These are phyloP conservation scores for Melanerpes aurifrons DNA, from an alignment of 2,113 vertebrate species.

Conservation along the genomic window DNA sequence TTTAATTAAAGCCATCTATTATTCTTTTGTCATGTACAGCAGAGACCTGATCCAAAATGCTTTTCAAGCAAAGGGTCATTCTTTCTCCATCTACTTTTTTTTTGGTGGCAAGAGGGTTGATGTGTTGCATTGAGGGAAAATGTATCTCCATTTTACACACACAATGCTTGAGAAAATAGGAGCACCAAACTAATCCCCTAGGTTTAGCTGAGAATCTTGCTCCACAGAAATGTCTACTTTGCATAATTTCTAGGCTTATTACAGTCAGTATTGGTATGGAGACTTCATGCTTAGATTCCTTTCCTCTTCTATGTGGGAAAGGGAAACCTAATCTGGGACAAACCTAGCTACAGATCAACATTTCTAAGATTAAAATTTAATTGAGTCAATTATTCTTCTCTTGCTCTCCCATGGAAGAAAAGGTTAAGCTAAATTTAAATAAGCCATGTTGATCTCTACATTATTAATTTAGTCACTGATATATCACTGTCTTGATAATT, in stretches of 20 bases:
- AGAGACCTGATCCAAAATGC: background rate
- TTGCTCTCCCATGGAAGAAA: slow-evolving; percentile 64
- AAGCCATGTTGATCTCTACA: slow-evolving; percentile 71
- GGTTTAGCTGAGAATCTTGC: background rate
- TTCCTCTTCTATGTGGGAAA: slow-evolving; percentile 16
- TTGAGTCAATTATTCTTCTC: slow-evolving; percentile 77
- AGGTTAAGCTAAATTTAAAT: slow-evolving; percentile 80
- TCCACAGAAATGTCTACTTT: background rate
- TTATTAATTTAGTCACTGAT: slow-evolving; percentile 74
- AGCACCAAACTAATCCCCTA: background rate
- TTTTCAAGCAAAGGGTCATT: background rate
- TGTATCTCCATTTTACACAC: background rate
- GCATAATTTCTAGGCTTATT: background rate
- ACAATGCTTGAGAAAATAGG: background rate
- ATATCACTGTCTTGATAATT: slow-evolving; percentile 72
- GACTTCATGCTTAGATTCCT: background rate
- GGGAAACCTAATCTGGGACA: background rate
- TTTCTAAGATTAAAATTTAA: slow-evolving; percentile 77
- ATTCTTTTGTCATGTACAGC: background rate
- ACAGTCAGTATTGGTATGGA: background rate
- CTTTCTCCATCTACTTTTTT: background rate
- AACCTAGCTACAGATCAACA: slow-evolving; percentile 55
- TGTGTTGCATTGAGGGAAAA: background rate
- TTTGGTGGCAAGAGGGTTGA: background rate
- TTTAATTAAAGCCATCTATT: slow-evolving; percentile 4